phyloP scores from a whole-genome alignment of 1,140 invertebrate genomes.

The Vanessa tameamea region DNA sequence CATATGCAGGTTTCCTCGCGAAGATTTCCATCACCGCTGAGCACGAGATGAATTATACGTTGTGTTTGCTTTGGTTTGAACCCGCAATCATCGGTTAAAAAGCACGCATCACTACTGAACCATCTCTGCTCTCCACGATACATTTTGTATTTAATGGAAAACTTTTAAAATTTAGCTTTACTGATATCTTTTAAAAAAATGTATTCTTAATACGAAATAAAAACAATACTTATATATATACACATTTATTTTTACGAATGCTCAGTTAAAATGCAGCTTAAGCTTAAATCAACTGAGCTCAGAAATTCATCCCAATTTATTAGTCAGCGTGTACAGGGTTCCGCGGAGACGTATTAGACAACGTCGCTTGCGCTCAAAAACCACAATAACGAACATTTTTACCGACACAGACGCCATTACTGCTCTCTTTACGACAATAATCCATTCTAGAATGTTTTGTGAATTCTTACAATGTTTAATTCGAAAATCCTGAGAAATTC shows the following conservation, averaged over 20 bases:
- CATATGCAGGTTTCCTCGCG: no score
- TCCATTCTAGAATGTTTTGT: constrained; percentile 57
- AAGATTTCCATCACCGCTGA: no score
- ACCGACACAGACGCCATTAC: constrained; percentile 45
- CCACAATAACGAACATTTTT: constrained; percentile 59
- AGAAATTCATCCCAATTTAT: constrained; percentile 36
- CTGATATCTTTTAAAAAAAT: no score
- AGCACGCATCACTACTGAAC: no score
- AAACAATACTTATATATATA: no score
- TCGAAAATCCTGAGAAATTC: not conserved
- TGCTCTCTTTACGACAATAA: constrained; percentile 59
- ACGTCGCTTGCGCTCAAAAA: constrained; percentile 43
- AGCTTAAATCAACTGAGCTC: constrained; percentile 16
- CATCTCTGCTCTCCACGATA: no score
- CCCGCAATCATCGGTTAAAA: no score
- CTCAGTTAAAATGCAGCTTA: not conserved
- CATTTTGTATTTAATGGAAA: no score
- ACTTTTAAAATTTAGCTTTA: no score
- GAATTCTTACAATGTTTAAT: constrained; percentile 35
- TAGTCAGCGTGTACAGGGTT: constrained; percentile 11
- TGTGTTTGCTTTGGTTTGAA: no score
- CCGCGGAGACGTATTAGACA: constrained; percentile 30
- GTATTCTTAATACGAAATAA: no score
- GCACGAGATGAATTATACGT: no score
- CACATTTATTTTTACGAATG: not conserved